A percentile compares a stretch with the other conserved stretches of the same genome.
Evolutionary conservation across 2,113 vertebrate species (phyloP).

Genomic region (Equus przewalskii): DNA sequence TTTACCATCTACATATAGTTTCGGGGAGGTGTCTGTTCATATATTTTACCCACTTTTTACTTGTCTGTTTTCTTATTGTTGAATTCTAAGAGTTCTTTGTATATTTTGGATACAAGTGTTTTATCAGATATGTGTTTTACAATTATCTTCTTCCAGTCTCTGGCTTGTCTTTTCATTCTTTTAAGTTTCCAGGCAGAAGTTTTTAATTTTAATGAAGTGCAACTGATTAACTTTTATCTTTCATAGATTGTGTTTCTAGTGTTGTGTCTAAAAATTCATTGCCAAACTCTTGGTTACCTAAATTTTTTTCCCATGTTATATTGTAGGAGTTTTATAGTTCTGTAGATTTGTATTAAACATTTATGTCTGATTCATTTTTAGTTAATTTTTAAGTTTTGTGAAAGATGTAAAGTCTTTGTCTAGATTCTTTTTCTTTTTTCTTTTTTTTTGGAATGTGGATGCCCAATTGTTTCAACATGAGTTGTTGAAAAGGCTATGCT

Average conservation of each 20-base stretch:
- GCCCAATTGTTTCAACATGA: neutral
- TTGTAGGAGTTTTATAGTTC: neutral
- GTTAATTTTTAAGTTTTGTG: too few species aligned
- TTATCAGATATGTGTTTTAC: neutral
- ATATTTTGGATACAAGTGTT: neutral
- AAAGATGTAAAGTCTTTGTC: neutral
- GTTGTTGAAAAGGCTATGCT: neutral
- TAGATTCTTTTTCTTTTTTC: neutral
- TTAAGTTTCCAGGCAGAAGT: neutral
- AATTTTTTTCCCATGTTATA: neutral
- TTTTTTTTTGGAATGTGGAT: neutral
- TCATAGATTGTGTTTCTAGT: neutral
- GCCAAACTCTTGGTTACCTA: neutral
- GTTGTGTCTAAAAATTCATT: neutral
- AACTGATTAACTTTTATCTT: neutral
- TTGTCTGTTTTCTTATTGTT: neutral
- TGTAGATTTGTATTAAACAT: neutral
- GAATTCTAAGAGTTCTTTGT: neutral
- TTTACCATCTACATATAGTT: neutral
- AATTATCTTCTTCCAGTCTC: neutral
- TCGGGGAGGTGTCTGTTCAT: neutral
- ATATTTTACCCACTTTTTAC: neutral
- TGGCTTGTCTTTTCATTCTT: neutral
- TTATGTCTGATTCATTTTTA: neutral
- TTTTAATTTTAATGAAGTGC: neutral